Percentiles rank a stretch among this genome's conserved stretches.
Evolutionary conservation across 2,888 invertebrate species (phyloP).

Genomic region (Mayetiola destructor): DNA sequence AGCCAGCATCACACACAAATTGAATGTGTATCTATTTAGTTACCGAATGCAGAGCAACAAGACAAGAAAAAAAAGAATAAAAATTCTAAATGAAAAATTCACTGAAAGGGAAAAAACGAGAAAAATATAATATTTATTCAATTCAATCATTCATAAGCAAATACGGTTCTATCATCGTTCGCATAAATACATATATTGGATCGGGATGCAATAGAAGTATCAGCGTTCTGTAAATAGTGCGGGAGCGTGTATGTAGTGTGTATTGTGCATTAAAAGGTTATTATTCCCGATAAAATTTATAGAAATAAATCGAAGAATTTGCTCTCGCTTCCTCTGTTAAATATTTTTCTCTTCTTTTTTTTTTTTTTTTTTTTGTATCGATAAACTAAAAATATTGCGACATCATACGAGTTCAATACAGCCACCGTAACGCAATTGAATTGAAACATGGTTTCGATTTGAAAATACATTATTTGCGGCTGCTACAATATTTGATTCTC

Average conservation of each 20-base stretch:
- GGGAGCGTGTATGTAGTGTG: no score
- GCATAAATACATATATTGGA: no score
- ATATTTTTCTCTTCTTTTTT: no score
- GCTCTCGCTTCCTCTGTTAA: no score
- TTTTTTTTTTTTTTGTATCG: no score
- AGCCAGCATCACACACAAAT: background rate
- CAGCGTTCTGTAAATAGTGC: no score
- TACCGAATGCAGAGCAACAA: slow-evolving; percentile 5
- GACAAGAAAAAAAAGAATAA: background rate
- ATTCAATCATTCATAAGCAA: slow-evolving; percentile 12
- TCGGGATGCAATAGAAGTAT: no score
- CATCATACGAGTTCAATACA: no score
- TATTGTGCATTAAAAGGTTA: background rate
- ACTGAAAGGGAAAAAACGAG: background rate
- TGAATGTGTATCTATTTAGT: slow-evolving; percentile 12
- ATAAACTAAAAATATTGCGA: no score
- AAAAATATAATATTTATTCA: slow-evolving; percentile 6
- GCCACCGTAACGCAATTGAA: background rate
- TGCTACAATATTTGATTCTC: slow-evolving; percentile 7
- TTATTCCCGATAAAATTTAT: slow-evolving; percentile 10
- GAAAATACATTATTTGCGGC: slow-evolving; percentile 10
- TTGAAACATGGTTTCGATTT: background rate
- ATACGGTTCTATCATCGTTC: slow-evolving; percentile 9
- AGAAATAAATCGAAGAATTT: slow-evolving; percentile 10
- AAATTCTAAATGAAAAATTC: background rate